Percentiles rank a stretch among this genome's conserved stretches.
Conservation (phyloP, 2,888 invertebrate species). For the Brachyptera putata region DNA sequence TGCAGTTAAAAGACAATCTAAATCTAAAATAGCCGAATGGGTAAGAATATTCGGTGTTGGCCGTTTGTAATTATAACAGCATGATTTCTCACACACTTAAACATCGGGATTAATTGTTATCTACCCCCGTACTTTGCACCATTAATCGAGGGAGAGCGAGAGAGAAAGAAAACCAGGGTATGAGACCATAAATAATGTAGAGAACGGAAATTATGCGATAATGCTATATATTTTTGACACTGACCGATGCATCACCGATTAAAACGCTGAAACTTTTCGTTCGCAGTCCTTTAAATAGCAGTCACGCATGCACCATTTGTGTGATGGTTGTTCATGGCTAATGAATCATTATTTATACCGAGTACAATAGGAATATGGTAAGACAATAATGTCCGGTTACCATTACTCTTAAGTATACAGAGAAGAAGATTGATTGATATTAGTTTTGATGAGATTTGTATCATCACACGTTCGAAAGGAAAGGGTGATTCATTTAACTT, state of each 20-base stretch:
- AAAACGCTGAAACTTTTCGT: slow-evolving; percentile 7
- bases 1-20: too few species aligned
- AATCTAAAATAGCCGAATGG: too few species aligned
- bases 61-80: neutral
- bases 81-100: neutral
- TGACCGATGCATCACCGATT: slow-evolving; percentile 10
- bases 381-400: slow-evolving; percentile 7
- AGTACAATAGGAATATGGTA: neutral
- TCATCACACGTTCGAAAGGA: too few species aligned
- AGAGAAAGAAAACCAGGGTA: too few species aligned
- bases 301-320: neutral
- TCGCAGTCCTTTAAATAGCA: neutral
- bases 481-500: too few species aligned
- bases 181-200: slow-evolving; percentile 4
- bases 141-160: too few species aligned
- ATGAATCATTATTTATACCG: slow-evolving; percentile 3
- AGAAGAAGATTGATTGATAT: slow-evolving; percentile 1
- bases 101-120: neutral
- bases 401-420: slow-evolving; percentile 11
- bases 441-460: neutral
- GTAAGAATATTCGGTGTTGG: too few species aligned
- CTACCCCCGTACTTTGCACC: neutral
- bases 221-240: slow-evolving; percentile 14
- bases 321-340: neutral
- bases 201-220: slow-evolving; percentile 20